These are phyloP conservation scores for Herminia tarsipennalis DNA, from an alignment of 2,888 invertebrate species.

Conservation along the genomic window DNA sequence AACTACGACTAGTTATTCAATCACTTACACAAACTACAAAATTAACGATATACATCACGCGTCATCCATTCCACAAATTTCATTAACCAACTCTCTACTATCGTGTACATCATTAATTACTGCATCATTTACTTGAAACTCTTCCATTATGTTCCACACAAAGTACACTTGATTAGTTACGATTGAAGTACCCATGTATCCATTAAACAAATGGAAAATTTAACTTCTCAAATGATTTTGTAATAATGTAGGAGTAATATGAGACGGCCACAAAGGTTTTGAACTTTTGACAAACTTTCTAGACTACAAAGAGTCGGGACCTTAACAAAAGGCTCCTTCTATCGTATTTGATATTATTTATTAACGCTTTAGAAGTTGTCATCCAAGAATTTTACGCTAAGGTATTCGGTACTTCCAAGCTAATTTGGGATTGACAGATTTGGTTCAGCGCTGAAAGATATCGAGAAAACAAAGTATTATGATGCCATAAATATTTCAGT, in stretches of 20 bases:
- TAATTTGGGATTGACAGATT: slow-evolving; percentile 9
- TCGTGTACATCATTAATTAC: slow-evolving; percentile 26
- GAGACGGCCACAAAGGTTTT: slow-evolving; percentile 38
- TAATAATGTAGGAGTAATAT: slow-evolving; percentile 41
- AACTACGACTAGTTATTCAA: background rate
- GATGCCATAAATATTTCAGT: background rate
- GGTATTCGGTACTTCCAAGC: slow-evolving; percentile 1
- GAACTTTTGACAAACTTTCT: slow-evolving; percentile 41
- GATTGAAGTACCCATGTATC: slow-evolving; percentile 28
- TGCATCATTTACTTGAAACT: slow-evolving; percentile 20
- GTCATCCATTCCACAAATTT: slow-evolving; percentile 7
- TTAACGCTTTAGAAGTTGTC: slow-evolving; percentile 36
- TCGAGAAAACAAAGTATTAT: slow-evolving; percentile 4
- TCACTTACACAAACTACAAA: background rate
- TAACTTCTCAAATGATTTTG: slow-evolving; percentile 39
- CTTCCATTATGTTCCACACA: slow-evolving; percentile 20
- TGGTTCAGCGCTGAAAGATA: background rate
- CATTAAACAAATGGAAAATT: slow-evolving; percentile 45
- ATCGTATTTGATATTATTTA: slow-evolving; percentile 41
- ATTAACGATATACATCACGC: background rate
- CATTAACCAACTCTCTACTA: slow-evolving; percentile 4
- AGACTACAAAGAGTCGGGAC: slow-evolving; percentile 45
- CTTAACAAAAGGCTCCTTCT: slow-evolving; percentile 28
- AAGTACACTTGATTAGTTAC: slow-evolving; percentile 32
- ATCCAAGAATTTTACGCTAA: slow-evolving; percentile 19